A percentile compares a stretch with the other conserved stretches of the same genome.
phyloP scores from a whole-genome alignment of 2,113 vertebrate species.

The Caretta caretta region DNA sequence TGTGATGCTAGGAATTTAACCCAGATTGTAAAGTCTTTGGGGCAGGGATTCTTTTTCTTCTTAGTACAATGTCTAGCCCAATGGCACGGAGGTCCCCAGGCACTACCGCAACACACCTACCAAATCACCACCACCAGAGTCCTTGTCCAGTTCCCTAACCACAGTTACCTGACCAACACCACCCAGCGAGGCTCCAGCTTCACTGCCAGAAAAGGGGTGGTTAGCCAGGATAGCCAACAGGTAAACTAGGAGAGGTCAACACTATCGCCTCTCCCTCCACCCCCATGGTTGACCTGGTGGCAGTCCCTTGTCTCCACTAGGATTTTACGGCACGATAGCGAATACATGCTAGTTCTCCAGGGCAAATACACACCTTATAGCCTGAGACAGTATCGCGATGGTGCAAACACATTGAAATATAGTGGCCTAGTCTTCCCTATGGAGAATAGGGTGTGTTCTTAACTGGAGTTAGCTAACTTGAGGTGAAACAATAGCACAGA shows the following conservation, averaged over 20 bases:
- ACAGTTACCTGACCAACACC: background rate
- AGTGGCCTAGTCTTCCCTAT: background rate
- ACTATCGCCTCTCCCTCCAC: background rate
- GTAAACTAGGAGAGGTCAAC: background rate
- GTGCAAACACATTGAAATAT: background rate
- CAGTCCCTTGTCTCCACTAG: background rate
- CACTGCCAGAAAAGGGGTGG: background rate
- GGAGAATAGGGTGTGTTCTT: background rate
- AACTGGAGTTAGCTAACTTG: background rate
- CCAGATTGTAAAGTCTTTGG: background rate
- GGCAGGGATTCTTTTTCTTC: background rate
- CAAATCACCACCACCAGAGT: background rate
- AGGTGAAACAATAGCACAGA: background rate
- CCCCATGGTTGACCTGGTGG: background rate
- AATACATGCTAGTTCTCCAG: background rate
- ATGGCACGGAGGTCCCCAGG: background rate
- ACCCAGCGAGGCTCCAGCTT: fast-evolving
- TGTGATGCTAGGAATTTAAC: background rate
- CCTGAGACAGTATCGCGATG: background rate
- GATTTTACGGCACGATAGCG: background rate
- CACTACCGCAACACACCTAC: background rate
- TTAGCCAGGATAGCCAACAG: background rate
- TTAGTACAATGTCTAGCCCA: background rate
- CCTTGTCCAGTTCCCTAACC: background rate
- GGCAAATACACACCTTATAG: background rate